Evolutionary conservation across 2,888 invertebrate species (phyloP).

Genomic region (Anagyrus pseudococci): DNA sequence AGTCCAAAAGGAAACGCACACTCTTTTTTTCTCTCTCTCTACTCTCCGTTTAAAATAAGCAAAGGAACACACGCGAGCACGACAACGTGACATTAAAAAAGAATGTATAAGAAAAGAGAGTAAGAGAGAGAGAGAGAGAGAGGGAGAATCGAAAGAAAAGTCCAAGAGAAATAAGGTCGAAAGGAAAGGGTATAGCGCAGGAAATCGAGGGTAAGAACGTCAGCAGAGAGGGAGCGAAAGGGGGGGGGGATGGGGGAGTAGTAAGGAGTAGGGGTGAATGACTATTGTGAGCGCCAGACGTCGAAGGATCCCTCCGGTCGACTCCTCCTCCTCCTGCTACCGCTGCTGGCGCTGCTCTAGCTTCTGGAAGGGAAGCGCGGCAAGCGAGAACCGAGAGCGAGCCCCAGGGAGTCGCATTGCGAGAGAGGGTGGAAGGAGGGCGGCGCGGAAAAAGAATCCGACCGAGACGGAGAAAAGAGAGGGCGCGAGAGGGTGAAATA

Average conservation of each 20-base stretch:
- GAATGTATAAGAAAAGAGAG: background rate
- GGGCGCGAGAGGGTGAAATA: background rate
- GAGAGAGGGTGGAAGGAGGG: constrained; percentile 26
- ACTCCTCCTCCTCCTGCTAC: background rate
- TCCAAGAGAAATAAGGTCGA: background rate
- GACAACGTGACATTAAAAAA: background rate
- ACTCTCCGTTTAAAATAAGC: background rate
- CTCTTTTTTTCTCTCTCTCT: background rate
- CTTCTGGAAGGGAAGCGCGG: constrained; percentile 4
- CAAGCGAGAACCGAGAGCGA: background rate
- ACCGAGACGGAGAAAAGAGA: background rate
- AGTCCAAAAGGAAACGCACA: too few relatives aligned
- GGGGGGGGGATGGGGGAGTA: too few relatives aligned
- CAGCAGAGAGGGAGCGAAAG: too few relatives aligned
- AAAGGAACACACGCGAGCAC: background rate
- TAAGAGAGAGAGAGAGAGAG: background rate
- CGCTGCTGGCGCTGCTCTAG: background rate
- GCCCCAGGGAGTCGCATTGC: constrained; percentile 14
- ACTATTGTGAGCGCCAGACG: constrained; percentile 21
- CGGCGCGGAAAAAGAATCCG: background rate
- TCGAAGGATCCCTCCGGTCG: constrained; percentile 12
- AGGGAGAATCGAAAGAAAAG: too few relatives aligned
- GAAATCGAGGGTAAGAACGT: constrained; percentile 22
- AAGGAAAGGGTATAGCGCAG: background rate
- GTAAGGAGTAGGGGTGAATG: constrained; percentile 9